These are phyloP conservation scores for Temnothorax unifasciatus DNA, from an alignment of 2,888 invertebrate species.

Conservation along the genomic window DNA sequence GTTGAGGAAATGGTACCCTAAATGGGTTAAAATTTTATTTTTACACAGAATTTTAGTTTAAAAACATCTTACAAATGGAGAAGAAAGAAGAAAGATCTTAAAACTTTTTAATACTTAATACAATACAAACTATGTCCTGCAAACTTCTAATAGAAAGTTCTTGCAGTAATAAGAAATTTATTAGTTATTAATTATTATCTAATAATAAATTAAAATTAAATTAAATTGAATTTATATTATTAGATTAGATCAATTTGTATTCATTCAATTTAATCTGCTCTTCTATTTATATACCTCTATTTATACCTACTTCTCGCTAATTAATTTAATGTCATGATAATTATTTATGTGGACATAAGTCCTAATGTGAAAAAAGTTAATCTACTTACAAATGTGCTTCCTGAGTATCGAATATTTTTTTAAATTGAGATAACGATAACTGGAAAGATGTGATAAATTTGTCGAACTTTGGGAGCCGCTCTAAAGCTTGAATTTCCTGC, in stretches of 20 bases:
- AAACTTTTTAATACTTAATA: background rate
- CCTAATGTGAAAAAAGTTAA: constrained; percentile 18
- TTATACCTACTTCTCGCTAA: background rate
- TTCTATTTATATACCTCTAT: background rate
- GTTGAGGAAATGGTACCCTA: constrained; percentile 90
- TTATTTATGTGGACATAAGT: background rate
- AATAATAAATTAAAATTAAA: constrained; percentile 5
- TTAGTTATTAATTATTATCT: background rate
- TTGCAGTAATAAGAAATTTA: background rate
- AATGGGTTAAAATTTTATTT: constrained; percentile 64
- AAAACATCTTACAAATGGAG: background rate
- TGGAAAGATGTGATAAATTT: constrained; percentile 89
- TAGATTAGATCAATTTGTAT: background rate
- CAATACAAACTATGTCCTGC: background rate
- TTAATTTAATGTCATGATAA: background rate
- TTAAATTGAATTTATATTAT: background rate
- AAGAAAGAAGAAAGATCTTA: background rate
- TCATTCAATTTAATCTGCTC: background rate
- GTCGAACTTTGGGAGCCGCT: constrained; percentile 89
- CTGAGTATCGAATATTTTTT: constrained; percentile 89
- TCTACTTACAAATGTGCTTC: constrained; percentile 89
- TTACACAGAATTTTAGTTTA: background rate
- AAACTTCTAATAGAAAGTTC: background rate
- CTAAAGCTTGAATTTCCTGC: constrained; percentile 93
- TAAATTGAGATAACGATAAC: constrained; percentile 87